Base-by-base conservation (phyloP, 2,888 invertebrate species). In the Hipparchia semele region DNA sequence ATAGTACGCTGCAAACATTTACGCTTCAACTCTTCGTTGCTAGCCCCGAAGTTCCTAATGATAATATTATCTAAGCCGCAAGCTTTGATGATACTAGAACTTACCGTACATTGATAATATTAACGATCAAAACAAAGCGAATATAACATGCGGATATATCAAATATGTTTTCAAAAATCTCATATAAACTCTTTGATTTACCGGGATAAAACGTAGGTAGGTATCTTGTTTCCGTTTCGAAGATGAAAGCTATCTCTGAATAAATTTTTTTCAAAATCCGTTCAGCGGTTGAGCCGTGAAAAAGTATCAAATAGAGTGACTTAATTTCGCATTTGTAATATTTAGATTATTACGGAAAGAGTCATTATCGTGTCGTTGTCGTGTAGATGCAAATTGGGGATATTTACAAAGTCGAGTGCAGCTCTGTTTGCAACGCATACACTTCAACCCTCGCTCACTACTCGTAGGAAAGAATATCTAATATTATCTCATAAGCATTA, bases 391-490 rank as follows among this genome's bases (percentile, higher is more conserved):
- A 67, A 67, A 67, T 86, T 80, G 79, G 85, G 84, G 82, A 89
- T 91, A 89, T 91, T 90, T 91, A 89, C 89, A 83, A 84, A 87
- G 80, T 84, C 79, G 86, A 85, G 84, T 88, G 84, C 79, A 83
- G 75, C 78, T 80, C 84, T 90, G 87, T 92, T 90, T 91, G 87
- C 85, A 79, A 72, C 80, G 82, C 87, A 91, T 64, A 8, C 67
- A 60, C 72, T 66, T 69, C 72, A 51, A 65, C 61, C 66, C 71
- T 67, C 62, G 62, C 64, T 69, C 61, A 49, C 70, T 58, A 70
- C 71, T 65, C 70, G 68, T 54, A 72, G 7, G 51, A 39, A 66
- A 71, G 45, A 67, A 73, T 66, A 72, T 73, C 65, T 74, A 73
- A 75, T 75, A 76, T 74, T 72, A 71, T 68, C 67, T 74, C 71